A percentile compares a stretch with the other conserved stretches of the same genome.
These are phyloP conservation scores for Trogon surrucura DNA, from an alignment of 2,113 vertebrate genomes.

Conservation along the genomic window DNA sequence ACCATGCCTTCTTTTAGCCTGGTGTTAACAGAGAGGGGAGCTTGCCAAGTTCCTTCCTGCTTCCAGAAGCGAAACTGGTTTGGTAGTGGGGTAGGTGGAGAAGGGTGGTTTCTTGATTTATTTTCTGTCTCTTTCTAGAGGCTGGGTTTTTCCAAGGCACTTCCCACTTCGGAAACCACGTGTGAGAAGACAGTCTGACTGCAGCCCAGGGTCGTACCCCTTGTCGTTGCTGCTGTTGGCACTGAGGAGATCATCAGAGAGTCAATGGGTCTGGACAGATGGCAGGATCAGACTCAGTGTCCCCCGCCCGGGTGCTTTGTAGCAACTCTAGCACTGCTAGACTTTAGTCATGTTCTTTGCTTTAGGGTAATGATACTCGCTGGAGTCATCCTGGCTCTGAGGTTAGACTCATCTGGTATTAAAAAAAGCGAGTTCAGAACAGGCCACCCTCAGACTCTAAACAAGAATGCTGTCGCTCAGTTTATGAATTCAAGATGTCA, in stretches of 20 bases:
- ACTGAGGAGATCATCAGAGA: neutral
- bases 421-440: slow-evolving; percentile 42
- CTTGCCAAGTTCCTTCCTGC: neutral
- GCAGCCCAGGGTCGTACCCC: neutral
- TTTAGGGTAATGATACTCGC: slow-evolving; percentile 27
- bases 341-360: slow-evolving; percentile 4
- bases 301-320: neutral
- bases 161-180: neutral
- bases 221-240: neutral
- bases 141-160: neutral
- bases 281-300: neutral
- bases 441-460: slow-evolving; percentile 70
- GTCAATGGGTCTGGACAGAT: neutral
- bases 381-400: slow-evolving; percentile 67
- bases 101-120: neutral
- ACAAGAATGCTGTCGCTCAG: slow-evolving; percentile 52
- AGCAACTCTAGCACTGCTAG: neutral
- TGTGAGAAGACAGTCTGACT: neutral
- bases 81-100: neutral
- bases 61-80: neutral
- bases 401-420: slow-evolving; percentile 59
- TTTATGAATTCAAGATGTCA: slow-evolving; percentile 73
- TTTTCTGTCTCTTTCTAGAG: neutral
- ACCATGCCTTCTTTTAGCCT: neutral
- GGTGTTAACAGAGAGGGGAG: neutral